Evolutionary conservation across 2,797 vertebrate species (phyloP), one percentile per base, ranked within the genome.

Genomic region (Mormyrops attenuatus): DNA sequence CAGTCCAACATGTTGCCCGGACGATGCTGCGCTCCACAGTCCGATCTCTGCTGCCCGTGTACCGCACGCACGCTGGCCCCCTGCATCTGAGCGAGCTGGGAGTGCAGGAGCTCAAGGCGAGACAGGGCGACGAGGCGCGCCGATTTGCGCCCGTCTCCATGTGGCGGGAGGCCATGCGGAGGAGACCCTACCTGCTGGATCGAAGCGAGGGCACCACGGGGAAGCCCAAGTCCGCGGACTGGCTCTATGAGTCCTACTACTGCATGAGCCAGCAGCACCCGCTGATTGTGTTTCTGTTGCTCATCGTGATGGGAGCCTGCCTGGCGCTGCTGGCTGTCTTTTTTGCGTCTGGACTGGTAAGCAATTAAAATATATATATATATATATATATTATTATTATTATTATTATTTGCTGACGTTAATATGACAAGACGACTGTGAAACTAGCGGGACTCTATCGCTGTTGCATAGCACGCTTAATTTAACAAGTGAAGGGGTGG

Each of bases 261-360:
- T 97, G 98, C 94, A 98, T 99, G 98, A 99, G 97, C 98, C 98
- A 99, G 95, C 98, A 99, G 96, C 98, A 99, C 96, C 98, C 98
- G 89, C 97, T 99, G 91, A 98, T 99, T 95, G 97, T 99, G 93
- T 99, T 99, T 94, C 95, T 99, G 94, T 97, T 99, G 92, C 97
- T 99, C 92, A 99, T 99, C 94, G 97, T 99, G 93, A 99, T 99
- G 97, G 98, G 98, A 95, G 96, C 98, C 89, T 99, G 97, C 93
- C 95, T 99, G 92, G 97, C 98, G 93, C 96, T 99, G 91, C 97
- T 99, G 57, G 96, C 96, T 89, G 97, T 99, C 92, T 99, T 99
- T 96, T 99, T 99, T 95, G 98, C 97, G 93, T 97, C 97, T 38
- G 97, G 97, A 94, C 96, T 99, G 98, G 98, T 99, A 96, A 98